Conservation (phyloP, 2,888 invertebrate species). For the Mylabris sibirica region DNA sequence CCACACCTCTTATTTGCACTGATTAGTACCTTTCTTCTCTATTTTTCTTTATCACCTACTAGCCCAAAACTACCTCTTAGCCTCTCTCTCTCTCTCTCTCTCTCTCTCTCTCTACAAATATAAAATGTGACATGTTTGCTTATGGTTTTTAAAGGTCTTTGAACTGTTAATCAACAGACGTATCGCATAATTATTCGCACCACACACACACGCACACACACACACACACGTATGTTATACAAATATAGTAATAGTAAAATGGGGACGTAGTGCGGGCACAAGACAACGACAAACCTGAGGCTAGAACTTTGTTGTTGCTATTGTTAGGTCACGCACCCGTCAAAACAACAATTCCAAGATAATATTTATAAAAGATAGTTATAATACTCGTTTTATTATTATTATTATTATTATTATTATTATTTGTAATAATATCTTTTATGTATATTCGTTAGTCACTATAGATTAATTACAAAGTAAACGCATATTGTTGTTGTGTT, state of each 20-base stretch:
- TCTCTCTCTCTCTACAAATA: neutral
- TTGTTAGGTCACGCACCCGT: conserved; percentile 43
- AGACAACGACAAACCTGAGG: conserved; percentile 25
- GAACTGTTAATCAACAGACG: conserved; percentile 47
- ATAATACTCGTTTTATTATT: neutral
- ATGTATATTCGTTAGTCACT: too few species aligned
- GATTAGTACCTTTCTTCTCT: too few species aligned
- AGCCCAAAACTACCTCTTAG: conserved; percentile 25
- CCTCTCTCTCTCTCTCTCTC: neutral
- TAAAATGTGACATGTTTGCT: conserved; percentile 32
- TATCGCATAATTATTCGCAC: conserved; percentile 47
- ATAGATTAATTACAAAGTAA: too few species aligned
- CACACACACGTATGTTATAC: neutral
- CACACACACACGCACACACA: conserved; percentile 13
- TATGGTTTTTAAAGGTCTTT: conserved; percentile 37
- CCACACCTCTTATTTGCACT: too few species aligned
- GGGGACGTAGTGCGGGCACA: conserved; percentile 30
- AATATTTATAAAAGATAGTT: neutral
- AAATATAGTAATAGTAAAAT: conserved; percentile 7
- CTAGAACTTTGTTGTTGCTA: conserved; percentile 28
- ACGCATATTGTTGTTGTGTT: too few species aligned
- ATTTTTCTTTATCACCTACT: conserved; percentile 14
- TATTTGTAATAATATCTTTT: neutral
- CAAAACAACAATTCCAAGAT: conserved; percentile 35
- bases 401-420: neutral